Evolutionary conservation across 2,888 invertebrate genomes (phyloP).

Genomic region (Drosophila greeni): DNA sequence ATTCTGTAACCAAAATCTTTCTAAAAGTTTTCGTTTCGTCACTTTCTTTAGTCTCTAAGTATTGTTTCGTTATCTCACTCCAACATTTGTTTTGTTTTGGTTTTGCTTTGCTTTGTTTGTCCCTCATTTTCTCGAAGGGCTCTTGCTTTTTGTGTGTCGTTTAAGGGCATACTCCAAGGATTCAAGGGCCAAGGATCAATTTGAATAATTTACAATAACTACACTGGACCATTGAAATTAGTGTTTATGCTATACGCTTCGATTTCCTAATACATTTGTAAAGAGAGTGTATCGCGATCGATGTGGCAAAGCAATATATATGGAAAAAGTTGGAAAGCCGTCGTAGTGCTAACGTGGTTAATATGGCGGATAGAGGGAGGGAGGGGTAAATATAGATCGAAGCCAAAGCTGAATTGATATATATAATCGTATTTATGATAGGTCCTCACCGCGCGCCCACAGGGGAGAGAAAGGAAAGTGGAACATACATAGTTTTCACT

Average conservation of each 20-base stretch:
- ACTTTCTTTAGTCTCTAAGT: slow-evolving; percentile 75
- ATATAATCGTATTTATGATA: slow-evolving; percentile 9
- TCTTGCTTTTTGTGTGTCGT: slow-evolving; percentile 26
- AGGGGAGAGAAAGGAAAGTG: slow-evolving; percentile 14
- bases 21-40: slow-evolving; percentile 66
- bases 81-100: slow-evolving; percentile 74
- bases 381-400: slow-evolving; percentile 14
- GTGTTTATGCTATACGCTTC: slow-evolving; percentile 33
- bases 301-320: slow-evolving; percentile 22
- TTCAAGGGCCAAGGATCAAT: slow-evolving; percentile 34
- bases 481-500: slow-evolving; percentile 2
- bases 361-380: slow-evolving; percentile 13
- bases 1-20: slow-evolving; percentile 67
- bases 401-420: slow-evolving; percentile 21
- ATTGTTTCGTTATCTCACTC: slow-evolving; percentile 79
- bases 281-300: slow-evolving; percentile 23
- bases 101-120: slow-evolving; percentile 9
- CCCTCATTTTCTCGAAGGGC: background rate
- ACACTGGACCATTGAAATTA: slow-evolving; percentile 64
- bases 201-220: slow-evolving; percentile 66
- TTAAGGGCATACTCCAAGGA: slow-evolving; percentile 64
- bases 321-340: slow-evolving; percentile 16
- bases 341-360: slow-evolving; percentile 15
- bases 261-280: slow-evolving; percentile 27
- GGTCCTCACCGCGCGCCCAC: slow-evolving; percentile 17